phyloP scores from a whole-genome alignment of 2,888 invertebrate species.

The Imbricaverruca yamaguchii region DNA sequence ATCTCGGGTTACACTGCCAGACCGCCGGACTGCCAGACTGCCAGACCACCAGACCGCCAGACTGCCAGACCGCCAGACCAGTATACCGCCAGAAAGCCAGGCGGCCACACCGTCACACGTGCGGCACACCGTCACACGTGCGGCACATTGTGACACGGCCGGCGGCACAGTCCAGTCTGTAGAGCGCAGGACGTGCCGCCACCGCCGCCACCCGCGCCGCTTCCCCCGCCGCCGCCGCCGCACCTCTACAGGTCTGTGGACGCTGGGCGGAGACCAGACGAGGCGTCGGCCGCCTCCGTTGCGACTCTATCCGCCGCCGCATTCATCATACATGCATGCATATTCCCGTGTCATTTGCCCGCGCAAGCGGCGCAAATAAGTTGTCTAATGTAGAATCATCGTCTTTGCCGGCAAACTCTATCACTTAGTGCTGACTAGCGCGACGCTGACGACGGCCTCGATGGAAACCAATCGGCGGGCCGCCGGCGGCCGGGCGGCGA shows the following conservation, averaged over 20 bases:
- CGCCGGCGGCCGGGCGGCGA: neutral
- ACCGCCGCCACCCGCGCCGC: neutral
- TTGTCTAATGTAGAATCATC: conserved; percentile 11
- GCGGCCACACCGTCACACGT: too few relatives aligned
- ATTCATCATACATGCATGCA: neutral
- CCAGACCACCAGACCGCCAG: too few relatives aligned
- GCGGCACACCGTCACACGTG: too few relatives aligned
- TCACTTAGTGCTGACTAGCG: neutral
- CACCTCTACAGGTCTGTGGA: neutral
- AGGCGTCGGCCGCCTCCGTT: neutral
- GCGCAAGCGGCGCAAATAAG: neutral
- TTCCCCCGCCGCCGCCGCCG: neutral
- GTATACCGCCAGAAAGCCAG: too few relatives aligned
- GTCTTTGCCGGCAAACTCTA: conserved; percentile 10
- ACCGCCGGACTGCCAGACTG: too few relatives aligned
- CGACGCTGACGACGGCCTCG: neutral
- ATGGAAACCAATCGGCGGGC: neutral
- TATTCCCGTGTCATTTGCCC: neutral
- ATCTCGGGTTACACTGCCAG: too few relatives aligned
- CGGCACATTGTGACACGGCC: too few relatives aligned
- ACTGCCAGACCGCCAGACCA: too few relatives aligned
- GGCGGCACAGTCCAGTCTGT: too few relatives aligned
- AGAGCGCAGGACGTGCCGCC: neutral
- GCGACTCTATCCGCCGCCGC: neutral
- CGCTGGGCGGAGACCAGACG: neutral